Conservation (phyloP, 2,113 vertebrate species). For the Calypte anna region DNA sequence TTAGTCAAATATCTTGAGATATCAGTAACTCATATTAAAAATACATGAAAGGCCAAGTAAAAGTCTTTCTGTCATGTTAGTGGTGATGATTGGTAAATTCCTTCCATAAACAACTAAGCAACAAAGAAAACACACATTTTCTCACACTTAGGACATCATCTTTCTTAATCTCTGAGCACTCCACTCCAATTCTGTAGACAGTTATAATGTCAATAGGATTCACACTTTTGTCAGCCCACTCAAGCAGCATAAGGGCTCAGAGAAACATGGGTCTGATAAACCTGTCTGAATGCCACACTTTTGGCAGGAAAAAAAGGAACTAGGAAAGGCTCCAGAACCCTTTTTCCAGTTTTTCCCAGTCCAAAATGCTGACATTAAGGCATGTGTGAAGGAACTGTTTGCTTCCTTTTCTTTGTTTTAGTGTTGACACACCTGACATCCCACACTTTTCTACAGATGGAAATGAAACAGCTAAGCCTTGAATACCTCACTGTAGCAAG, state of each 20-base stretch:
- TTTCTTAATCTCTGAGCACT: neutral
- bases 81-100: neutral
- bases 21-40: neutral
- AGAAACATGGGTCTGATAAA: slow-evolving; percentile 73
- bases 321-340: slow-evolving; percentile 67
- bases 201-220: slow-evolving; percentile 66
- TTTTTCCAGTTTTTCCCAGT: slow-evolving; percentile 61
- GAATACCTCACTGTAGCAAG: neutral
- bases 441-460: slow-evolving; percentile 14
- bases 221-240: slow-evolving; percentile 72
- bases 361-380: slow-evolving; percentile 72
- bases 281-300: slow-evolving; percentile 77
- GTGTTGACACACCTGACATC: slow-evolving; percentile 27
- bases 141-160: neutral
- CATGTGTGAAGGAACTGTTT: slow-evolving; percentile 44
- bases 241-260: slow-evolving; percentile 69
- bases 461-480: neutral
- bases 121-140: neutral
- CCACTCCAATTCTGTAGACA: neutral
- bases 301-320: slow-evolving; percentile 63
- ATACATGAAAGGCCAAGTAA: neutral
- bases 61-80: neutral
- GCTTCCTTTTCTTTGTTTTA: slow-evolving; percentile 15
- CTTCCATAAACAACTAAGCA: neutral
- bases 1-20: neutral